Conservation (phyloP, 1,140 invertebrate genomes). For the Hyles euphorbiae region DNA sequence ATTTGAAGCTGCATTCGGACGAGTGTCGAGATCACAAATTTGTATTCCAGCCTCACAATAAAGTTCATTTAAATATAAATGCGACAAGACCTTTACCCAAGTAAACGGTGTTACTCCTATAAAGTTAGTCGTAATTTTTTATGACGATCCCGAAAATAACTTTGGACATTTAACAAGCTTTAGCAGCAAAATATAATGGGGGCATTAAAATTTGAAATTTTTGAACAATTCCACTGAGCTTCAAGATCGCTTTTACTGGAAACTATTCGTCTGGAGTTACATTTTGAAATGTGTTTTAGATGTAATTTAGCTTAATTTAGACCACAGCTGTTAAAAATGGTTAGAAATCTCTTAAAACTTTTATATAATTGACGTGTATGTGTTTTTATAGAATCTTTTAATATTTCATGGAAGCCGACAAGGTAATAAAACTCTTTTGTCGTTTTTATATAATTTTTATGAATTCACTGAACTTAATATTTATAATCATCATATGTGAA, state of each 20-base stretch:
- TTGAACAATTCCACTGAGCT: slow-evolving; percentile 1
- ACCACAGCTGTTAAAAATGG: too few species aligned
- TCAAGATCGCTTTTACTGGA: too few species aligned
- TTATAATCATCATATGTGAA: too few species aligned
- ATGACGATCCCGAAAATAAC: slow-evolving; percentile 41
- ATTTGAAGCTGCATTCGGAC: slow-evolving; percentile 29
- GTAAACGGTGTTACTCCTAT: slow-evolving; percentile 45
- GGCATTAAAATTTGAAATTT: slow-evolving; percentile 27
- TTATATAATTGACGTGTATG: too few species aligned
- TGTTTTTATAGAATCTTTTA: too few species aligned
- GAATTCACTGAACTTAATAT: too few species aligned
- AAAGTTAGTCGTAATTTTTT: slow-evolving; percentile 46
- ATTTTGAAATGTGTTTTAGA: too few species aligned
- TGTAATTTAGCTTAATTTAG: too few species aligned
- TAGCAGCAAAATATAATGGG: slow-evolving; percentile 34
- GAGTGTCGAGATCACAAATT: slow-evolving; percentile 49
- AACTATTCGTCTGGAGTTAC: neutral
- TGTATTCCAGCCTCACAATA: slow-evolving; percentile 57
- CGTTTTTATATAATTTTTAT: too few species aligned
- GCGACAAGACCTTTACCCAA: slow-evolving; percentile 48
- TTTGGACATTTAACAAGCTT: slow-evolving; percentile 35
- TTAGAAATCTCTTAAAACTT: too few species aligned
- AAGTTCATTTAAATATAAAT: slow-evolving; percentile 63
- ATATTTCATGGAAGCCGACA: too few species aligned
- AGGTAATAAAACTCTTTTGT: too few species aligned